Evolutionary conservation across 2,113 vertebrate species (phyloP).

Genomic region (Phocoena phocoena): DNA sequence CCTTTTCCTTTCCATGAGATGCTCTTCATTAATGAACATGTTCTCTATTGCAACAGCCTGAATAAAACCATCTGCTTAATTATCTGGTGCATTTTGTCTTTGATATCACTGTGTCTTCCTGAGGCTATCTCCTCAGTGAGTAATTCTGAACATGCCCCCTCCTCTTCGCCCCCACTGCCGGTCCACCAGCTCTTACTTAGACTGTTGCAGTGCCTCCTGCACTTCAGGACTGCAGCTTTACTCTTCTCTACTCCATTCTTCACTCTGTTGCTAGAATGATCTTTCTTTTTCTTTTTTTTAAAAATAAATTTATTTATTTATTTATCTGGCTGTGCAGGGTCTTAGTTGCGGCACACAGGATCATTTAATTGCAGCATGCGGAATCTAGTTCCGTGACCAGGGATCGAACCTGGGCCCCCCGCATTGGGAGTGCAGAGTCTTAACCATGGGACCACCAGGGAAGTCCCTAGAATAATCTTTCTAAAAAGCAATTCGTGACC

Average conservation of each 20-base stretch:
- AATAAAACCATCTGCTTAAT: neutral
- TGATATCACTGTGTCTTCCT: neutral
- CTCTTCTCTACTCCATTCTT: neutral
- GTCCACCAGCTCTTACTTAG: no score
- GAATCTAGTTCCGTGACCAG: no score
- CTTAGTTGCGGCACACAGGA: no score
- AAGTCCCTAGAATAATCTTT: neutral
- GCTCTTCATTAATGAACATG: neutral
- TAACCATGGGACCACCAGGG: no score
- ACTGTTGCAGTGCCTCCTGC: no score
- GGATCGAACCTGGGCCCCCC: no score
- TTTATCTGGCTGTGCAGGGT: no score
- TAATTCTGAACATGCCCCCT: neutral
- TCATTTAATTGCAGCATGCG: no score
- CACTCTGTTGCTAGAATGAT: neutral
- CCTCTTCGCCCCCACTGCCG: neutral
- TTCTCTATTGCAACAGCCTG: neutral
- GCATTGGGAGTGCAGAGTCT: no score
- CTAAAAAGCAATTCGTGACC: neutral
- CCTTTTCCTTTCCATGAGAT: neutral
- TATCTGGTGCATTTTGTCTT: neutral
- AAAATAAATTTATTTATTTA: no score
- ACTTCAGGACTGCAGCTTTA: neutral
- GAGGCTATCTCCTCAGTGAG: neutral
- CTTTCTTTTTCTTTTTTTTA: neutral